phyloP scores from a whole-genome alignment of 2,113 vertebrate species.

The Antigone vipio region DNA sequence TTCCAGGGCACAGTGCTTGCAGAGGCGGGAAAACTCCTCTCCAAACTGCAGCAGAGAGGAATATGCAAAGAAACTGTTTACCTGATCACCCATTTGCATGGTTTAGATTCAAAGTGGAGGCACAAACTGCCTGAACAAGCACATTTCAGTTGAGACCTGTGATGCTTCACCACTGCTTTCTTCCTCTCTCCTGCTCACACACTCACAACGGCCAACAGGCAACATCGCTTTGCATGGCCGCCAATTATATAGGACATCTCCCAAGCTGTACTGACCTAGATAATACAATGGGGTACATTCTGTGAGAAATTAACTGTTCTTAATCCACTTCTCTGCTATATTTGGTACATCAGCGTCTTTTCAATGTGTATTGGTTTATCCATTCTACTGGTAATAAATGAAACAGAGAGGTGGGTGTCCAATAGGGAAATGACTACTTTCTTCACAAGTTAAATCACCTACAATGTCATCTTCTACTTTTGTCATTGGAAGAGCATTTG shows the following conservation, averaged over 20 bases:
- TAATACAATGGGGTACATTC: slow-evolving; percentile 12
- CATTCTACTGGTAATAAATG: background rate
- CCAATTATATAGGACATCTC: slow-evolving; percentile 50
- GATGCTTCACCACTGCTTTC: background rate
- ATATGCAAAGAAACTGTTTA: background rate
- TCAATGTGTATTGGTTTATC: background rate
- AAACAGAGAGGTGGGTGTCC: background rate
- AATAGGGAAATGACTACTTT: background rate
- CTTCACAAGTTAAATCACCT: background rate
- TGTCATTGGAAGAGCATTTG: background rate
- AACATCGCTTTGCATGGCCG: background rate
- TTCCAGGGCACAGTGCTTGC: accelerated
- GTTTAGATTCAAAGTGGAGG: background rate
- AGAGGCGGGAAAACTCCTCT: background rate
- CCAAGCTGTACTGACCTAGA: slow-evolving; percentile 55
- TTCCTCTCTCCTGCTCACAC: background rate
- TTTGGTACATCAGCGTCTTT: background rate
- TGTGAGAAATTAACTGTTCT: slow-evolving; percentile 53
- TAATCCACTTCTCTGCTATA: slow-evolving; percentile 29
- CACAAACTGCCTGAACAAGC: background rate
- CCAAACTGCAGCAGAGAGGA: background rate
- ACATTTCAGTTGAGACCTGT: background rate
- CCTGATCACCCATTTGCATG: accelerated
- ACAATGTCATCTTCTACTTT: background rate
- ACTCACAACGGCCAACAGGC: background rate